These are phyloP conservation scores for Panurus biarmicus DNA, from an alignment of 2,113 vertebrate species.

Conservation along the genomic window DNA sequence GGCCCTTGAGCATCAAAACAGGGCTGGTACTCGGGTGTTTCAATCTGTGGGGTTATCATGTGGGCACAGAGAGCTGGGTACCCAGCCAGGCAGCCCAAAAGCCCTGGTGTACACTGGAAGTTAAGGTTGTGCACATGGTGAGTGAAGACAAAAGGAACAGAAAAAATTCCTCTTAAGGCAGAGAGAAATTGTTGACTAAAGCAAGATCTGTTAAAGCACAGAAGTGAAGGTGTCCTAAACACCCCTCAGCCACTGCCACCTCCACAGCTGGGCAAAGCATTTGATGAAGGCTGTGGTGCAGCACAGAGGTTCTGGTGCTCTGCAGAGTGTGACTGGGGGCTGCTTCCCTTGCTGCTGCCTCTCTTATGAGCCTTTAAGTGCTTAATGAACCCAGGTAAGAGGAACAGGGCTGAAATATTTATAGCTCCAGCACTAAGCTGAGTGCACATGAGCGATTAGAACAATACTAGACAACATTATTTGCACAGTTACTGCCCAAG, in stretches of 20 bases:
- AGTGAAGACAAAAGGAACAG: neutral
- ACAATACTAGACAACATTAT: neutral
- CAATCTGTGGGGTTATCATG: neutral
- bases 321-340: neutral
- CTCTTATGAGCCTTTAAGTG: conserved; percentile 1
- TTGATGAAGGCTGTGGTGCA: neutral
- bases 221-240: neutral
- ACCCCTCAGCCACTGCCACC: neutral
- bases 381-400: conserved; percentile 27
- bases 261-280: neutral
- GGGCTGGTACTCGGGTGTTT: neutral
- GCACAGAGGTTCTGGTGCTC: neutral
- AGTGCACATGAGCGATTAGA: neutral
- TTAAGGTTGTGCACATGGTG: neutral
- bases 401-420: conserved; percentile 40
- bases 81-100: neutral
- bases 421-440: conserved; percentile 19
- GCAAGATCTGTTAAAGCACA: neutral
- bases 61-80: neutral
- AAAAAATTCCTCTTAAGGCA: neutral
- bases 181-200: neutral
- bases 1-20: neutral
- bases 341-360: neutral
- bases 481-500: conserved; percentile 1
- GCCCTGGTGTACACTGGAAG: neutral